Evolutionary conservation across 64 coral and sea anemone species (phyloP), one percentile per base, ranked within the genome.

Genomic region (Astreopora myriophthalma): DNA sequence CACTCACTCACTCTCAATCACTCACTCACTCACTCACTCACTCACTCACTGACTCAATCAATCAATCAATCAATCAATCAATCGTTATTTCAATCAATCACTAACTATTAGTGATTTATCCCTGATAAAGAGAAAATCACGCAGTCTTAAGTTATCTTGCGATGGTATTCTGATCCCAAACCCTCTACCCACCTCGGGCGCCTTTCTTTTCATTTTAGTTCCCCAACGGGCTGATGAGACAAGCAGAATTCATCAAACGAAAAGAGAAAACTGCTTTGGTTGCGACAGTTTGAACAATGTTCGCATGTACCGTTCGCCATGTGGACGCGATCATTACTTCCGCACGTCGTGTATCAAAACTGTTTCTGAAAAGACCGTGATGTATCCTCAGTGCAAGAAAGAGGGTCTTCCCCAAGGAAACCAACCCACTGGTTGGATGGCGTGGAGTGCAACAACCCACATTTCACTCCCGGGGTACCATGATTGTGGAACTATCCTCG

Each of bases 391-490:
- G 26, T 80, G 29, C 27, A 1, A 34, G 26, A 31, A 60, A 3
- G 76, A 80, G 16, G 20, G 29, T 35, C 27, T n/a, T 19, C 2
- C 0, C 8, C 48, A 31, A 60, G 48, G 49, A 61, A 61, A 61
- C 48, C 76, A 80, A 16, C 48, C 17, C 6, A 0, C 14, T 60
- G 76, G 76, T 14, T n/a, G 20, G 25, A 80, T 80, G 76, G 58
- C 48, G 0, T 61, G 76, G 49, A 60, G 0, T 8, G 17, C 49
- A 2, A 26, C 16, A 12, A 24, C 51, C 22, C 1, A n/a, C 1
- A 58, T 8, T n/a, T 80, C 76, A 33, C 48, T 80, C 17, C 76
- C 76, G 5, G 76, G 76, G 0, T 80, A 80, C 49, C 6, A 80
- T 1, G 19, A 60, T 6, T 61, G 30, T 80, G 76, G 13, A 34